Percentiles rank a stretch among this genome's conserved stretches.
phyloP scores from a whole-genome alignment of 2,797 vertebrate species.

The Poeciliopsis paucimaculata region DNA sequence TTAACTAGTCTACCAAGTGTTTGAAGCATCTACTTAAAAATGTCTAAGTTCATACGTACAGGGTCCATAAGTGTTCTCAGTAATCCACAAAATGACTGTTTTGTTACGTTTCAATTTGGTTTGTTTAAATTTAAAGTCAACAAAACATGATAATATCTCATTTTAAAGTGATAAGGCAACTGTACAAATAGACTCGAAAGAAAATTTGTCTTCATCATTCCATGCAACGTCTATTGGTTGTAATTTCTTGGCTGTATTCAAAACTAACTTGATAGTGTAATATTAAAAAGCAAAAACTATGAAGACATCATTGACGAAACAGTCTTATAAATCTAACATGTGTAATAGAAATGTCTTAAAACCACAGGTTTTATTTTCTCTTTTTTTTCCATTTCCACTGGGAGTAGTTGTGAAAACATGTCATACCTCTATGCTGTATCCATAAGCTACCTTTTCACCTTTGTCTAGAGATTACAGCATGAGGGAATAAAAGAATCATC shows the following conservation, averaged over 20 bases:
- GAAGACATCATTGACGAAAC: not conserved
- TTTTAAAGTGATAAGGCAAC: not conserved
- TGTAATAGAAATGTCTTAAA: not conserved
- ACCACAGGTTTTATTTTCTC: not conserved
- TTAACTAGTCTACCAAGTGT: constrained; percentile 44
- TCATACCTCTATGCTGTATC: not conserved
- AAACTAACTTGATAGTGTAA: not conserved
- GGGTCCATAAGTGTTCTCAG: constrained; percentile 23
- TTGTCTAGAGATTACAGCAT: not conserved
- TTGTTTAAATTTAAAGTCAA: not conserved
- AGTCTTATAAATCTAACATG: not conserved
- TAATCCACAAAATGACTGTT: not conserved
- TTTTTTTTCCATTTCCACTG: not conserved
- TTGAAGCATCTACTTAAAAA: constrained; percentile 31
- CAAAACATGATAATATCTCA: not conserved
- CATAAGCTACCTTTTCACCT: not conserved
- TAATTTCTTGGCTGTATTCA: not conserved
- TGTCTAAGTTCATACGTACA: constrained; percentile 32
- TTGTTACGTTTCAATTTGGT: not conserved
- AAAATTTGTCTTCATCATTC: not conserved
- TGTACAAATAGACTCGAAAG: not conserved
- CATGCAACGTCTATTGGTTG: not conserved
- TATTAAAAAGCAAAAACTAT: not conserved
- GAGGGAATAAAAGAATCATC: not conserved
- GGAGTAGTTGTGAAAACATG: not conserved